Percentiles rank a stretch among this genome's conserved stretches.
phyloP scores from a whole-genome alignment of 2,888 invertebrate species.

The Hemaris fuciformis region DNA sequence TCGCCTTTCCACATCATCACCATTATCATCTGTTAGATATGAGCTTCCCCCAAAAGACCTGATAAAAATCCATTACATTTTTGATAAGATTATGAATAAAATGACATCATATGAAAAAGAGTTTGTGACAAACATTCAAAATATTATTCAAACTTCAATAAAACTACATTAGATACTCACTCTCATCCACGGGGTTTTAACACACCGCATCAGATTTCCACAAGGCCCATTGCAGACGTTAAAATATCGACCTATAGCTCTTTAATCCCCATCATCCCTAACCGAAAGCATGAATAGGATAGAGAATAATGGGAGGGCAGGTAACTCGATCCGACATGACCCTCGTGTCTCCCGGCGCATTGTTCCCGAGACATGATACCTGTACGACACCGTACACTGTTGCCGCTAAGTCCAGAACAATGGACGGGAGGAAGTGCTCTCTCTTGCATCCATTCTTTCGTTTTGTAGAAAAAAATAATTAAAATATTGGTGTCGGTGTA shows the following conservation, averaged over 20 bases:
- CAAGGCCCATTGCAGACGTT: not conserved
- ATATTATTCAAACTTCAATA: no score
- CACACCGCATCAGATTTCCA: no score
- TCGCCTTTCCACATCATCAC: no score
- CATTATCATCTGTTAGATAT: no score
- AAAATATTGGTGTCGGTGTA: not conserved
- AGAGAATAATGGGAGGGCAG: slow-evolving; percentile 52
- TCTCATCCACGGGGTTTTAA: no score
- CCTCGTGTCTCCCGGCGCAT: slow-evolving; percentile 42
- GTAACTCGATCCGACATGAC: slow-evolving; percentile 62
- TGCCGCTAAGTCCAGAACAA: not conserved
- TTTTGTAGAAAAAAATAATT: not conserved
- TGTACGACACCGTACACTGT: slow-evolving; percentile 26
- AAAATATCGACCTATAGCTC: not conserved
- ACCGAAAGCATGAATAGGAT: slow-evolving; percentile 47
- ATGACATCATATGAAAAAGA: no score
- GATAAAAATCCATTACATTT: no score
- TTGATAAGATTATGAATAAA: no score
- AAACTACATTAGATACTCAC: no score
- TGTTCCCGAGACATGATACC: slow-evolving; percentile 55
- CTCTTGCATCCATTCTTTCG: not conserved
- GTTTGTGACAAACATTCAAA: no score
- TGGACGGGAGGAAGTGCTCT: not conserved
- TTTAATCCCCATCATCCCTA: not conserved
- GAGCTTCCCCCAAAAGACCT: no score